Conservation (phyloP, 2,797 vertebrate genomes). For the Limnodromus scolopaceus region DNA sequence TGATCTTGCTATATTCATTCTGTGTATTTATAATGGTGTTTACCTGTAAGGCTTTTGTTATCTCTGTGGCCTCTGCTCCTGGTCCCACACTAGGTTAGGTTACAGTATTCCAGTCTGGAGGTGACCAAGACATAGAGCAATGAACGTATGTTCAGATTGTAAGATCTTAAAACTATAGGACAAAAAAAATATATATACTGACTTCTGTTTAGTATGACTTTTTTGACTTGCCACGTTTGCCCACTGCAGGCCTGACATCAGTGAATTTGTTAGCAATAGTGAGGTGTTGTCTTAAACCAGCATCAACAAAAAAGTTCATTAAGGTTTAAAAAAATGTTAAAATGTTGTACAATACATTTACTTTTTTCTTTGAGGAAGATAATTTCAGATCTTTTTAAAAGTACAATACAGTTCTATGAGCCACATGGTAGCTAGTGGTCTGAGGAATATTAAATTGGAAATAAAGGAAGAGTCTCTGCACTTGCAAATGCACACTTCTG, state of each 20-base stretch:
- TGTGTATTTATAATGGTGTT: background rate
- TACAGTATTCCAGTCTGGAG: background rate
- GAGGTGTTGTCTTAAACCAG: background rate
- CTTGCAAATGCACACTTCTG: background rate
- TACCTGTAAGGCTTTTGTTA: background rate
- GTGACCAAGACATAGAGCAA: background rate
- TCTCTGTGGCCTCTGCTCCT: background rate
- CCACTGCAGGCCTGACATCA: background rate
- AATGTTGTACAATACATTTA: background rate
- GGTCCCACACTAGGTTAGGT: background rate
- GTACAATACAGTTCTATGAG: background rate
- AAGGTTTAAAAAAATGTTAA: background rate
- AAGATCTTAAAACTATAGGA: background rate
- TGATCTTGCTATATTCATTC: background rate
- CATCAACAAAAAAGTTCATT: background rate
- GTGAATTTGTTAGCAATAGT: background rate
- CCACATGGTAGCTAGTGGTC: rapidly evolving
- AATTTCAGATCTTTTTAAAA: background rate
- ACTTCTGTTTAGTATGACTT: background rate
- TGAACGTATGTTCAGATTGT: background rate
- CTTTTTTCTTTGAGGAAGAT: background rate
- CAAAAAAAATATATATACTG: background rate
- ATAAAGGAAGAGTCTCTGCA: background rate
- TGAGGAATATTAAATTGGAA: background rate
- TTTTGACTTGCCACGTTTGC: background rate